Conservation (phyloP, 1,140 invertebrate species). For the Belonocnema kinseyi region DNA sequence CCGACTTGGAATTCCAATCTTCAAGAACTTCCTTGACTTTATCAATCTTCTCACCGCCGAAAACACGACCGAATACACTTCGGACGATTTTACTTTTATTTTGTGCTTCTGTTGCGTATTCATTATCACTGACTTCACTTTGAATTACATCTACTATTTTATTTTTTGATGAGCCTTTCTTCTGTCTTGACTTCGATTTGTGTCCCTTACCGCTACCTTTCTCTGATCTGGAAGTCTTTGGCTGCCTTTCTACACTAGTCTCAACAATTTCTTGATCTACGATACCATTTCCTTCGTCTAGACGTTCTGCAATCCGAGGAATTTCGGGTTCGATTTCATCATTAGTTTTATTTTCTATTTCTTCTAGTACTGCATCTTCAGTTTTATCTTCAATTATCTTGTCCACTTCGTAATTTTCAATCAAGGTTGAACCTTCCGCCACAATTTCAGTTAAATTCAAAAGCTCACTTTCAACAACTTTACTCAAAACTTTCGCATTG, state of each 20-base stretch:
- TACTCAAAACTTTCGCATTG: background rate
- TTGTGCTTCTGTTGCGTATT: slow-evolving; percentile 49
- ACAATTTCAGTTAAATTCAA: background rate
- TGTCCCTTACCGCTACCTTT: slow-evolving; percentile 44
- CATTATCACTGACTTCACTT: slow-evolving; percentile 59
- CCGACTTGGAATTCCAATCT: slow-evolving; percentile 69
- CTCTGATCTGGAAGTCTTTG: slow-evolving; percentile 29
- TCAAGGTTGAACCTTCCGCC: background rate
- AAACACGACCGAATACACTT: slow-evolving; percentile 69
- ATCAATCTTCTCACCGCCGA: slow-evolving; percentile 66
- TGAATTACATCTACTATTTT: slow-evolving; percentile 36
- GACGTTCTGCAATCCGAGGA: background rate
- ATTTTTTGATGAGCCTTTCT: slow-evolving; percentile 32
- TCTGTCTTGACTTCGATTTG: slow-evolving; percentile 30
- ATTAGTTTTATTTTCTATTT: slow-evolving; percentile 14
- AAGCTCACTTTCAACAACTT: background rate
- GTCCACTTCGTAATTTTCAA: background rate
- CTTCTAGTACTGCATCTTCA: background rate
- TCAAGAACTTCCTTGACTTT: slow-evolving; percentile 72
- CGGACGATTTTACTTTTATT: slow-evolving; percentile 71
- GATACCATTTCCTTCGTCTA: background rate
- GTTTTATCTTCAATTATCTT: background rate
- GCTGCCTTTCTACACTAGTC: slow-evolving; percentile 34
- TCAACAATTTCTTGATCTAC: background rate
- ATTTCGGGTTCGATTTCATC: slow-evolving; percentile 26